These are phyloP conservation scores for Baryphthengus martii DNA, from an alignment of 2,113 vertebrate genomes.

Conservation along the genomic window DNA sequence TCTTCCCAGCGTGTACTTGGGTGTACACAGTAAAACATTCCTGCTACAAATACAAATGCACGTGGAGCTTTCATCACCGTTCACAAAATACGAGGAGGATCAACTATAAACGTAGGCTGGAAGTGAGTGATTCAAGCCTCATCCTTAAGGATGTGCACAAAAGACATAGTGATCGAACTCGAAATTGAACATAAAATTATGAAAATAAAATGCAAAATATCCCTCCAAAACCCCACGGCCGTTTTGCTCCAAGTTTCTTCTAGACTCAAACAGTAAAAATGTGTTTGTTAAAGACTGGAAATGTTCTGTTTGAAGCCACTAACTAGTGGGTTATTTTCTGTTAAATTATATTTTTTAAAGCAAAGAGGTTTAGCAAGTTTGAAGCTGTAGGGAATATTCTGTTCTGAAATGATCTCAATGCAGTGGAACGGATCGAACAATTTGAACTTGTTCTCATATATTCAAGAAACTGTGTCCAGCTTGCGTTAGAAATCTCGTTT, in stretches of 20 bases:
- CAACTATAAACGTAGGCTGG: not conserved
- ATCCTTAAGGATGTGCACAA: not conserved
- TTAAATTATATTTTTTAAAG: not conserved
- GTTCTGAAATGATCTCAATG: not conserved
- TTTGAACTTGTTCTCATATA: not conserved
- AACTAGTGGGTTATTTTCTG: not conserved
- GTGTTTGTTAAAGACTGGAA: not conserved
- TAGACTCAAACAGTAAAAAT: not conserved
- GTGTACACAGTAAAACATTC: not conserved
- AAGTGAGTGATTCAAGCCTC: not conserved
- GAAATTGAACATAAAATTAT: not conserved
- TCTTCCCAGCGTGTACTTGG: not conserved
- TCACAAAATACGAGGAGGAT: not conserved
- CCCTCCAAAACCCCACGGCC: not conserved
- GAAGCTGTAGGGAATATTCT: not conserved
- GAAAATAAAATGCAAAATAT: not conserved
- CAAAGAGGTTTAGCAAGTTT: not conserved
- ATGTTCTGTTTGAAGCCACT: accelerated
- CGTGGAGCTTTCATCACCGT: accelerated
- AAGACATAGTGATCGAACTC: not conserved
- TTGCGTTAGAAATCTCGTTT: not conserved
- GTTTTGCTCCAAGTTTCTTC: not conserved
- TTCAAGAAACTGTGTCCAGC: not conserved
- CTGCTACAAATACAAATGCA: not conserved
- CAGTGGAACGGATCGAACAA: not conserved